phyloP scores from a whole-genome alignment of 2,113 vertebrate genomes.

The Ageneiosus marmoratus region DNA sequence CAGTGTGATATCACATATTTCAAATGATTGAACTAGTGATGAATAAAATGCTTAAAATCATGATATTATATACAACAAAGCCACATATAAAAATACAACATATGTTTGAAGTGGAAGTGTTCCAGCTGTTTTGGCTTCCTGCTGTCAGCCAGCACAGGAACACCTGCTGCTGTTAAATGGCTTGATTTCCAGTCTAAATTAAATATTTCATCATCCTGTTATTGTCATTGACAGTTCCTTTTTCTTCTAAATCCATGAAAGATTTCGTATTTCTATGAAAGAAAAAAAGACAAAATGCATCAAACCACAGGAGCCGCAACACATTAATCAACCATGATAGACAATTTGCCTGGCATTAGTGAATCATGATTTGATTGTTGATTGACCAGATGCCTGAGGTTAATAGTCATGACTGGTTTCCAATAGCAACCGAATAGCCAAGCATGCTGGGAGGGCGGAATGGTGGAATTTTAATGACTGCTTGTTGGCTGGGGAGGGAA shows the following conservation, averaged over 20 bases:
- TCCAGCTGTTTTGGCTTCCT: neutral
- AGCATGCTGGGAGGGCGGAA: slow-evolving; percentile 14
- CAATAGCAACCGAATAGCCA: slow-evolving; percentile 43
- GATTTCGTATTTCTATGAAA: neutral
- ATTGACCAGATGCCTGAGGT: slow-evolving; percentile 46
- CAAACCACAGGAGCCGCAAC: neutral
- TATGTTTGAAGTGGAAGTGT: neutral
- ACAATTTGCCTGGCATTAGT: slow-evolving; percentile 44
- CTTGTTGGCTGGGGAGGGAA: slow-evolving; percentile 22
- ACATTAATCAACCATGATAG: slow-evolving; percentile 34
- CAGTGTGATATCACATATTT: neutral
- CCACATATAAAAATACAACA: neutral
- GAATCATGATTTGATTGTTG: slow-evolving; percentile 49
- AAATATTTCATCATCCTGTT: slow-evolving; percentile 23
- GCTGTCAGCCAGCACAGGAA: slow-evolving; percentile 5
- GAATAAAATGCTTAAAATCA: neutral
- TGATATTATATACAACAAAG: neutral
- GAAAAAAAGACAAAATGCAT: neutral
- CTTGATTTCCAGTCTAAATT: slow-evolving; percentile 4
- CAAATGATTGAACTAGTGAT: neutral
- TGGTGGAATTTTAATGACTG: slow-evolving; percentile 50
- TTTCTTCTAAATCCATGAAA: slow-evolving; percentile 1
- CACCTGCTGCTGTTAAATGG: slow-evolving; percentile 23
- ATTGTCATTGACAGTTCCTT: neutral
- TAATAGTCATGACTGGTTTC: slow-evolving; percentile 46